Evolutionary conservation across 2,888 invertebrate species (phyloP), one percentile per base, ranked within the genome.

Genomic region (Ceratothoa steindachneri): DNA sequence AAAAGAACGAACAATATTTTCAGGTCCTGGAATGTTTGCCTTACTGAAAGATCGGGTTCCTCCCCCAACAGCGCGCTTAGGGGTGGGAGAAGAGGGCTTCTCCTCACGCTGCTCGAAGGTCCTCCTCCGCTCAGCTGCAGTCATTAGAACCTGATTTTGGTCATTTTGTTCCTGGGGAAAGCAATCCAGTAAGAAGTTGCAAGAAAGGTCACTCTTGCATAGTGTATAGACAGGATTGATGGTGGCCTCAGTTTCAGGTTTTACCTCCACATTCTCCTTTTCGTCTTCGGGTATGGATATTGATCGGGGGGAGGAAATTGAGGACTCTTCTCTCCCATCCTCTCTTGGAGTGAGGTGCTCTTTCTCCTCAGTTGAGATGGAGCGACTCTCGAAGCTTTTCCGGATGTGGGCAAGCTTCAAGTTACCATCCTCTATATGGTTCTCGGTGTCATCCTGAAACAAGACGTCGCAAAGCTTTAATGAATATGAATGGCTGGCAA

Each of bases 91-190:
- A 19, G 30, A 67, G 19, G 71, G 77, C 55, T 75, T 75, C 73
- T 89, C 88, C 80, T 87, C 87, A 12, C 91, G 88, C 82, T 87
- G 88, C 83, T 93, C 93, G 83, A 93, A 93, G 80, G 91, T 87
- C 78, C 90, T 89, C 0, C 92, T 88, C 41, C 90, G 85, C 82
- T 92, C 93, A 0, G 93, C 92, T 80, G 93, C 92, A 60, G 92
- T 90, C 60, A 60, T 22, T 9, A 41, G 41, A 41, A 41, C 41
- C 7, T 5, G 31, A 30, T 22, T 29, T 1, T 27, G 12, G 19
- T 51, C 4, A 41, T 41, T 41, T 15, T 41, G 41, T 41, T 41
- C 41, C 41, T 41, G 67, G 1, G 30, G 67, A n/a, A 67, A 1
- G 19, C 7, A 1, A 2, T 5, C 1, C 30, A 15, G 7, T 27